Percentiles rank a stretch among this genome's conserved stretches.
Evolutionary conservation across 2,888 invertebrate genomes (phyloP).

Genomic region (Drosophila multiciliata): DNA sequence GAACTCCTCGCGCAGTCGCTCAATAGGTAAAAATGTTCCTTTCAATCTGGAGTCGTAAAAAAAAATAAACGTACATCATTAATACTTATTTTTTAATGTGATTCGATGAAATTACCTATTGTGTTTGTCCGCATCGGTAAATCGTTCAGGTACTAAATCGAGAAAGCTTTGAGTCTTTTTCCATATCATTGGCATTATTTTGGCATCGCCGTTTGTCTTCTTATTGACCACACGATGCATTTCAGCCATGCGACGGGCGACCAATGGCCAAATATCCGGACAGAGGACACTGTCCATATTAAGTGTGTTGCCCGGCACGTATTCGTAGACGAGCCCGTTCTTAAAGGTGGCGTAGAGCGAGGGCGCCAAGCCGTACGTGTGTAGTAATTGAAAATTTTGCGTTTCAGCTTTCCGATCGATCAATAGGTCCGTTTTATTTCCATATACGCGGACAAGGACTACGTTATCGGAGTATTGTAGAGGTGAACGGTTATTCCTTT

Average conservation of each 20-base stretch:
- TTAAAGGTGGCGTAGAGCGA: conserved; percentile 95
- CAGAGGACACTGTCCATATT: conserved; percentile 88
- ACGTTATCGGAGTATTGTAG: conserved; percentile 86
- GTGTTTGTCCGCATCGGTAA: conserved; percentile 89
- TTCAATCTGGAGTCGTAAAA: conserved; percentile 87
- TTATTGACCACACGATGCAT: conserved; percentile 89
- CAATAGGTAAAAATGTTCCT: conserved; percentile 88
- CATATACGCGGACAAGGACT: conserved; percentile 95
- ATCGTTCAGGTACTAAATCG: conserved; percentile 89
- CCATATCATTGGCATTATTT: conserved; percentile 89
- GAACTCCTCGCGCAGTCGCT: conserved; percentile 90
- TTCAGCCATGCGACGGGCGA: conserved; percentile 93
- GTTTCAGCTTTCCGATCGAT: conserved; percentile 95
- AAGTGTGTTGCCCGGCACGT: conserved; percentile 92
- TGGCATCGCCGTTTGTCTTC: conserved; percentile 34
- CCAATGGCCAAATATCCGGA: conserved; percentile 89
- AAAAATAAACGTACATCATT: neutral
- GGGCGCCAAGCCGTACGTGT: conserved; percentile 92
- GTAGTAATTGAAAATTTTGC: conserved; percentile 87
- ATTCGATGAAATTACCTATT: conserved; percentile 86
- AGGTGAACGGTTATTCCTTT: conserved; percentile 66
- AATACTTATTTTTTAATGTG: neutral
- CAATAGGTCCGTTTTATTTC: conserved; percentile 95
- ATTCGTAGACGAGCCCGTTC: conserved; percentile 97
- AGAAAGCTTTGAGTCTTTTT: conserved; percentile 91